Conservation (phyloP, 53 echinoderm and acorn worm genomes). For the Astropecten irregularis region DNA sequence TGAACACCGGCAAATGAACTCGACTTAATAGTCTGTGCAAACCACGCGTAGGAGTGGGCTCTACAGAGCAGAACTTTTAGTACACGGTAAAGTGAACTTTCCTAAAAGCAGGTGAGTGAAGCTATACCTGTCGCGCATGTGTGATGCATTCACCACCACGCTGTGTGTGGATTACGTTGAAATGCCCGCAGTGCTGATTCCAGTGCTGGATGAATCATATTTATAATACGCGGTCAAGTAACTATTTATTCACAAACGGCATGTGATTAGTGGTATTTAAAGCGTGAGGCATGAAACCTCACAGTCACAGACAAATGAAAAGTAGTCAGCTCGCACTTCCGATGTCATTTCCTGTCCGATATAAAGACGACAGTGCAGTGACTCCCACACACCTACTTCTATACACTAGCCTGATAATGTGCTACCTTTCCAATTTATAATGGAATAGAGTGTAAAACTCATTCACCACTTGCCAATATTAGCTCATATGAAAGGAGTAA, state of each 20-base stretch:
- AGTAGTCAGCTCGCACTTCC: constrained; percentile 24
- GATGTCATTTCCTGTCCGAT: constrained; percentile 27
- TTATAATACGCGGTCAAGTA: too few species aligned
- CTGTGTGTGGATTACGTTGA: not conserved
- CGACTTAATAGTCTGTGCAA: not conserved
- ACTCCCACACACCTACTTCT: too few species aligned
- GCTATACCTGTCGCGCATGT: too few species aligned
- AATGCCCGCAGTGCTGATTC: constrained; percentile 21
- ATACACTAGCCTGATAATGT: too few species aligned
- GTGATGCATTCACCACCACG: not conserved
- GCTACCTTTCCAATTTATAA: too few species aligned
- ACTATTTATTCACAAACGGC: too few species aligned
- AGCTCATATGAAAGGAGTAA: too few species aligned
- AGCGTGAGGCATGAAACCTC: constrained; percentile 9
- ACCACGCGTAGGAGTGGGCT: not conserved
- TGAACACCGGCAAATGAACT: not conserved
- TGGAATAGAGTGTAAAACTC: too few species aligned
- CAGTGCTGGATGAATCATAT: constrained; percentile 2
- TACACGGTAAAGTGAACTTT: not conserved
- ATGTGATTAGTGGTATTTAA: too few species aligned
- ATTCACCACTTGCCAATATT: too few species aligned
- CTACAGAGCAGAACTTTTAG: not conserved
- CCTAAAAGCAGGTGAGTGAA: constrained; percentile 1
- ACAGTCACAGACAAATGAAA: not conserved
- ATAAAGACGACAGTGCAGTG: not conserved